These are phyloP conservation scores for Decapterus maruadsi DNA, from an alignment of 2,797 vertebrate species.

Conservation along the genomic window DNA sequence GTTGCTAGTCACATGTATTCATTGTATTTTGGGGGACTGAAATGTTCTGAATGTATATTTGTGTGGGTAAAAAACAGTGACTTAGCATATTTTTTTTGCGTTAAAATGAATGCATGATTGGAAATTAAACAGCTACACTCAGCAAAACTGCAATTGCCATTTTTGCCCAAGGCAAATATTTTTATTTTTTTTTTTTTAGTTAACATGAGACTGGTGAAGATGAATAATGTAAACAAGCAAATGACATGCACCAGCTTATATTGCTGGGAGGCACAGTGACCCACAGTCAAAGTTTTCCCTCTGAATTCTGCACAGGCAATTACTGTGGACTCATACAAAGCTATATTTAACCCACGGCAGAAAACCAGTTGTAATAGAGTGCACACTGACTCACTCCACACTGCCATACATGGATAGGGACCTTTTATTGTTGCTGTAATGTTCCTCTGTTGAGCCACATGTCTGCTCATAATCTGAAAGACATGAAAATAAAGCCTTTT, in stretches of 20 bases:
- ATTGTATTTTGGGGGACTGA: background rate
- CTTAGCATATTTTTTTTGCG: no score
- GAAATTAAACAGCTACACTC: constrained; percentile 28
- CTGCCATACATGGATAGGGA: constrained; percentile 6
- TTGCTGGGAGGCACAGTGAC: constrained; percentile 28
- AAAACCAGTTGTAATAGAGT: background rate
- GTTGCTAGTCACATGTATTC: background rate
- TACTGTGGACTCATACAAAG: constrained; percentile 15
- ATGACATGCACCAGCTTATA: constrained; percentile 36
- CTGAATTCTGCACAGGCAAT: constrained; percentile 12
- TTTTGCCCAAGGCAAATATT: constrained; percentile 9
- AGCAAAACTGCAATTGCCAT: constrained; percentile 20
- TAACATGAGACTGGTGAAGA: constrained; percentile 23
- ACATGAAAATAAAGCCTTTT: background rate
- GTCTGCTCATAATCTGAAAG: constrained; percentile 16
- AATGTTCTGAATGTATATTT: constrained; percentile 35
- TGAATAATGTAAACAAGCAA: constrained; percentile 47
- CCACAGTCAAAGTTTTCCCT: constrained; percentile 3
- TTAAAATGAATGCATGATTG: background rate
- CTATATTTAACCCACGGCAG: constrained; percentile 14
- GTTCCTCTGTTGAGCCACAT: constrained; percentile 9
- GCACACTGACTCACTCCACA: background rate
- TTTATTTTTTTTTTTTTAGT: background rate
- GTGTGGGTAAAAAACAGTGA: constrained; percentile 13
- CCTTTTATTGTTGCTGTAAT: constrained; percentile 18